Evolutionary conservation across 2,888 invertebrate genomes (phyloP).

Genomic region (Aspidiotus destructor): DNA sequence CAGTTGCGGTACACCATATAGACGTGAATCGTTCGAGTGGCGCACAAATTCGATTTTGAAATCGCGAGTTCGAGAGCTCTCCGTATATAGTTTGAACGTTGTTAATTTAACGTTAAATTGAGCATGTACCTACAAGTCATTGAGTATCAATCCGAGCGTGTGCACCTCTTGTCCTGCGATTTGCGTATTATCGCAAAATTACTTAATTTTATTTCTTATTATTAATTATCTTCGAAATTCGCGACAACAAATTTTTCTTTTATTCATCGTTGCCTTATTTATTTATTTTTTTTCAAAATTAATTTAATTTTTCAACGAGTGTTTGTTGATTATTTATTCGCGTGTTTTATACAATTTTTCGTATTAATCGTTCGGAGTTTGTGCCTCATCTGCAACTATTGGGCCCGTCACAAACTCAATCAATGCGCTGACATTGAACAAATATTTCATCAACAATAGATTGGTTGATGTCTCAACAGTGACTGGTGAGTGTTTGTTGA

Average conservation of each 20-base stretch:
- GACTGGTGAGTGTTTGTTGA: no score
- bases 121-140: constrained; percentile 29
- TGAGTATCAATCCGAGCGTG: constrained; percentile 31
- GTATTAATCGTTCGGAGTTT: background rate
- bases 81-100: constrained; percentile 19
- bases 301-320: background rate
- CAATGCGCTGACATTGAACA: background rate
- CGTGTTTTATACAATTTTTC: background rate
- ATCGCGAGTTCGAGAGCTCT: constrained; percentile 28
- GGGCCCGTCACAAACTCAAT: background rate
- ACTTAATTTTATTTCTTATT: constrained; percentile 5
- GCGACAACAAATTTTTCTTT: constrained; percentile 3
- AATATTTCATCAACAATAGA: background rate
- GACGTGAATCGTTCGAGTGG: constrained; percentile 29
- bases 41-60: constrained; percentile 30
- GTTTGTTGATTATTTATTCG: background rate
- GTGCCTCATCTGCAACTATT: no score
- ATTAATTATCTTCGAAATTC: constrained; percentile 20
- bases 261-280: background rate
- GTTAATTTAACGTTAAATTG: constrained; percentile 30
- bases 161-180: constrained; percentile 23
- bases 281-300: background rate
- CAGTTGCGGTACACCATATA: constrained; percentile 28
- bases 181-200: constrained; percentile 23
- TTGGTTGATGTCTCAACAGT: no score